A percentile compares a stretch with the other conserved stretches of the same genome.
Conservation (phyloP, 2,888 invertebrate species). For the Rugalucina vietnamica region DNA sequence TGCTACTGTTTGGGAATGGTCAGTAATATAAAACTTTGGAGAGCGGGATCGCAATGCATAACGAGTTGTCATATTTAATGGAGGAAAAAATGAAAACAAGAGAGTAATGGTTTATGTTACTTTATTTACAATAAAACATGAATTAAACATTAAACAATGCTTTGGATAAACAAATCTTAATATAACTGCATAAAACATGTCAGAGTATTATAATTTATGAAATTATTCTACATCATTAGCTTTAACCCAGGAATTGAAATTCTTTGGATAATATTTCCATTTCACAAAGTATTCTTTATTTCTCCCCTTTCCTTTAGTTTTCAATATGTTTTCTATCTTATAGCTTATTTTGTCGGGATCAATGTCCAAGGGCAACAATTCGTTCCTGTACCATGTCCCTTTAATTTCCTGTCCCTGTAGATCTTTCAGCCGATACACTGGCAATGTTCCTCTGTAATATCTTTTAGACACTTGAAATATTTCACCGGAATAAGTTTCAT, state of each 20-base stretch:
- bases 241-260: constrained; percentile 35
- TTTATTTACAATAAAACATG: not conserved
- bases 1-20: not conserved
- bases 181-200: not conserved
- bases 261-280: constrained; percentile 47
- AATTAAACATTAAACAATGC: too few relatives aligned
- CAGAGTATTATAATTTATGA: not conserved
- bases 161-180: not conserved
- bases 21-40: not conserved
- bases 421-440: constrained; percentile 33
- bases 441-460: constrained; percentile 16
- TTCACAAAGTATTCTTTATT: constrained; percentile 29
- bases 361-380: constrained; percentile 35
- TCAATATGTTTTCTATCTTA: constrained; percentile 36
- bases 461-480: constrained; percentile 8
- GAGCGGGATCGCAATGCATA: not conserved
- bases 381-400: constrained; percentile 37
- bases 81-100: not conserved
- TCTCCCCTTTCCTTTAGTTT: constrained; percentile 20
- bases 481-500: constrained; percentile 46
- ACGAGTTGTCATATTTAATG: not conserved
- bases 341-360: constrained; percentile 9
- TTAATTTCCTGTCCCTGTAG: constrained; percentile 35
- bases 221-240: constrained; percentile 26
- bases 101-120: not conserved